Evolutionary conservation across 2,888 invertebrate genomes (phyloP), one percentile per base, ranked within the genome.

Genomic region (Busseola fusca): DNA sequence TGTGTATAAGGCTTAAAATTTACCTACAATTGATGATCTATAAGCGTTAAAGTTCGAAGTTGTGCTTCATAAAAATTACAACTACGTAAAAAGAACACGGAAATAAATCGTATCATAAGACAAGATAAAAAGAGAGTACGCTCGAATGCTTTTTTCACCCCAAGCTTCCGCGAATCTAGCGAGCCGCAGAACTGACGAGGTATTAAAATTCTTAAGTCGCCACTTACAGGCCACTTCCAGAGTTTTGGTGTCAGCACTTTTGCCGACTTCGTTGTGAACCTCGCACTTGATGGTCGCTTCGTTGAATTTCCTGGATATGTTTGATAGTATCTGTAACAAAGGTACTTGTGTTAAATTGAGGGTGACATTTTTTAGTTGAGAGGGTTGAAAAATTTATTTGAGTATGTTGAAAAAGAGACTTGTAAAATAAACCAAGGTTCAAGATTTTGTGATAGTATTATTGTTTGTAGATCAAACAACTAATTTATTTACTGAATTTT

Each of bases 261-360:
- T 98, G 18, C 99, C 99, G 30, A 99, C 98, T 5, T 97, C 96
- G 92, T 99, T 99, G 89, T 97, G 97, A 30, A 98, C 99, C 92
- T 99, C 98, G 91, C 99, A 99, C 89, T 98, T 98, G 84, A 99
- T 97, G 56, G 98, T 98, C 64, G 98, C 98, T 87, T 98, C 98
- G 94, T 99, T 98, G 90, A 97, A 97, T 86, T 97, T 97, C 45
- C 98, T 96, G 2, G 98, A 97, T 68, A 99, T 97, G 90, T 98
- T 98, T 83, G 97, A 96, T 78, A 98, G 96, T 69, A 97, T 95
- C 96, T 96, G 90, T 18, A 86, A 85, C 81, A 89, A 87, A 74
- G 21, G 59, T 59, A 37, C 62, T 62, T 3, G 57, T 48, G 42
- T 63, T 80, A 52, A 72, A 72, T 59, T 63, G 14, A 25, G 18